Conservation (phyloP, 2,888 invertebrate species). For the Teleogryllus oceanicus region DNA sequence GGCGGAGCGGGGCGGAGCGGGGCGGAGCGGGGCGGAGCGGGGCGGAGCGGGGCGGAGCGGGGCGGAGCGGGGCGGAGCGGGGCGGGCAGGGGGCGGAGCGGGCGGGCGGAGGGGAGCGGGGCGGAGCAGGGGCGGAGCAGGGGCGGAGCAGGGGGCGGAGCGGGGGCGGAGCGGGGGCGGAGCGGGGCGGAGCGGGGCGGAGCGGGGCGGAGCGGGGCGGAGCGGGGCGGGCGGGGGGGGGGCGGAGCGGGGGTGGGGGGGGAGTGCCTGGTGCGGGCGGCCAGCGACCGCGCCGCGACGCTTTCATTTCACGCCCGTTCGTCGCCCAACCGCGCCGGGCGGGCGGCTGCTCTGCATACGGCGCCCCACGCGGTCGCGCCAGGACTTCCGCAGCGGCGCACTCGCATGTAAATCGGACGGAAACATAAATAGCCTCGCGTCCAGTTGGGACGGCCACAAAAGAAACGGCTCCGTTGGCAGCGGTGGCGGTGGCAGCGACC, state of each 20-base stretch:
- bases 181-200: too few relatives aligned
- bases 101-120: too few relatives aligned
- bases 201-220: too few relatives aligned
- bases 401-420: slow-evolving; percentile 4
- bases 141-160: neutral
- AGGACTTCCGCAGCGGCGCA: slow-evolving; percentile 8
- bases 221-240: neutral
- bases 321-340: neutral
- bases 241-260: neutral
- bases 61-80: neutral
- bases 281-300: neutral
- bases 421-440: slow-evolving; percentile 18
- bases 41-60: neutral
- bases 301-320: neutral
- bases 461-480: neutral
- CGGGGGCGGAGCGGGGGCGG: neutral
- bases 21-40: too few relatives aligned
- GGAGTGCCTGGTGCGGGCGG: neutral
- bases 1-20: too few relatives aligned
- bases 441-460: neutral
- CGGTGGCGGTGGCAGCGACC: neutral
- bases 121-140: too few relatives aligned
- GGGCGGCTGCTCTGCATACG: neutral
- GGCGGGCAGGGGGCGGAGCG: too few relatives aligned
- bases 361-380: neutral